Percentiles rank a stretch among this genome's conserved stretches.
phyloP scores from a whole-genome alignment of 2,113 vertebrate species.

The Struthidea cinerea region DNA sequence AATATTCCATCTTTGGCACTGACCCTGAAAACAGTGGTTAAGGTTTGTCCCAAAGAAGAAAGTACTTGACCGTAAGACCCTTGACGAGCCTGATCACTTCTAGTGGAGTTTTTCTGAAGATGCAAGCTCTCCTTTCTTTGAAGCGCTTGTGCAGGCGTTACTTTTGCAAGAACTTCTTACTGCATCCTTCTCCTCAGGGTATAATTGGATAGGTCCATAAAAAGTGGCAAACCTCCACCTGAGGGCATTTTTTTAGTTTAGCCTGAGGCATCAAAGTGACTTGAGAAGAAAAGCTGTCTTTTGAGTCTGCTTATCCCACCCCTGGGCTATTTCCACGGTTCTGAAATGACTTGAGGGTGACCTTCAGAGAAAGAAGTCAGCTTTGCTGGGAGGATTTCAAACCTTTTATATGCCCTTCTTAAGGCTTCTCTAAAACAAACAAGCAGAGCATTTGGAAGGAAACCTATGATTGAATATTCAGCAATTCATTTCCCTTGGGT shows the following conservation, averaged over 20 bases:
- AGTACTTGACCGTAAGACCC: not conserved
- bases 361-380: not conserved
- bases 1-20: not conserved
- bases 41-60: not conserved
- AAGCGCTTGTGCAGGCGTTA: not conserved
- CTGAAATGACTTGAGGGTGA: not conserved
- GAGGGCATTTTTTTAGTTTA: not conserved
- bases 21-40: not conserved
- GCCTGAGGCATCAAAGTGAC: not conserved
- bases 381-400: not conserved
- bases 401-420: not conserved
- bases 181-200: not conserved
- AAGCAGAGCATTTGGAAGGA: not conserved
- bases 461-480: not conserved
- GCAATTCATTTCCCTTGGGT: not conserved
- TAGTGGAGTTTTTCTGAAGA: not conserved
- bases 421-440: conserved; percentile 4
- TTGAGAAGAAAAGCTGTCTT: not conserved
- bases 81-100: not conserved
- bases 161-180: not conserved
- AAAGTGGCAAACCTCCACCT: not conserved
- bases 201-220: not conserved
- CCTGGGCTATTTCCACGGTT: not conserved
- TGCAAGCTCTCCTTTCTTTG: not conserved
- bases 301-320: not conserved